A percentile compares a stretch with the other conserved stretches of the same genome.
Evolutionary conservation across 2,888 invertebrate species (phyloP).

Genomic region (Periphyllus acericola): DNA sequence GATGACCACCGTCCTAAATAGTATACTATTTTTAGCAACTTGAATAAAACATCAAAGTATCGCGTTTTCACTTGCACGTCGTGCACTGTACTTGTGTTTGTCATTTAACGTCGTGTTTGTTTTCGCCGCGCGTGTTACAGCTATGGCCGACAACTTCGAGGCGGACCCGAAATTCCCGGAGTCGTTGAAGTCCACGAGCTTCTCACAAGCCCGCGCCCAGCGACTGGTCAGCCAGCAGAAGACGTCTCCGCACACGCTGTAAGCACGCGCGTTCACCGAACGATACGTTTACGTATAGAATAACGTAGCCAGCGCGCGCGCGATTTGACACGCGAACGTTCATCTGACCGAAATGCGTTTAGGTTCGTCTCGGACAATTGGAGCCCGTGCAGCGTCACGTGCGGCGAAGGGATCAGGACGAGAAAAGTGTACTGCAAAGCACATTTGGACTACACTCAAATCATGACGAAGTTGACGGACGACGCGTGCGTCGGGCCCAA

Average conservation of each 20-base stretch:
- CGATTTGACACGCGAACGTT: background rate
- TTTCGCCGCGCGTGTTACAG: background rate
- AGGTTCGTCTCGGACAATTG: slow-evolving; percentile 94
- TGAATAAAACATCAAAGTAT: background rate
- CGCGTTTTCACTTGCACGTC: background rate
- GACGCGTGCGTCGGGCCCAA: slow-evolving; percentile 87
- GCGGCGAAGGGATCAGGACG: slow-evolving; percentile 88
- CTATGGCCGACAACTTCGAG: slow-evolving; percentile 9
- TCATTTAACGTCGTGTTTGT: slow-evolving; percentile 20
- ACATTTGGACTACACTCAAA: slow-evolving; percentile 89
- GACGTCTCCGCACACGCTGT: slow-evolving; percentile 80
- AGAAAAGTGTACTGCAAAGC: slow-evolving; percentile 94
- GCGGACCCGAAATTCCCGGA: slow-evolving; percentile 44
- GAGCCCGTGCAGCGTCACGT: slow-evolving; percentile 91
- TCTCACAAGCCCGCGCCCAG: slow-evolving; percentile 47
- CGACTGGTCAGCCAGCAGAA: slow-evolving; percentile 72
- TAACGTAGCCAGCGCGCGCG: background rate
- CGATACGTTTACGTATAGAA: no score
- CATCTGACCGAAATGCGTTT: slow-evolving; percentile 63
- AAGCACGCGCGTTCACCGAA: slow-evolving; percentile 70
- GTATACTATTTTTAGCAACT: background rate
- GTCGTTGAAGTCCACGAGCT: slow-evolving; percentile 42
- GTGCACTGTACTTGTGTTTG: background rate
- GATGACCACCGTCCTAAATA: background rate
- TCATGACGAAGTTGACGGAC: slow-evolving; percentile 88